Evolutionary conservation across 2,888 invertebrate genomes (phyloP), one percentile per base, ranked within the genome.

Genomic region (Eristalis arbustorum): DNA sequence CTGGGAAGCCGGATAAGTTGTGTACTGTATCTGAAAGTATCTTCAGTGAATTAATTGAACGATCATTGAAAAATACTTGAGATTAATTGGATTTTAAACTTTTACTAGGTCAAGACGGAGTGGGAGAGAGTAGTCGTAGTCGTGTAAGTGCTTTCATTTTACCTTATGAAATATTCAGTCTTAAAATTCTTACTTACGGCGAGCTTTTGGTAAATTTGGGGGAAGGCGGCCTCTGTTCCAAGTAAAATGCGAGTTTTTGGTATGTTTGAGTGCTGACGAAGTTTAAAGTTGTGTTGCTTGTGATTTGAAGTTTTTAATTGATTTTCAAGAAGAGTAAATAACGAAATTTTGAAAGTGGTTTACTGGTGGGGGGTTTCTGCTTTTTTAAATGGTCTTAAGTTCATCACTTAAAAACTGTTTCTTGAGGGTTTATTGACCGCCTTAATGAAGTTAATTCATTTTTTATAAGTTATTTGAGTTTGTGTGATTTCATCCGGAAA

Each of bases 261-360:
- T 23, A 8, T 13, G 23, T 59, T 14, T 25, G 25, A 59, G 59
- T 14, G 59, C 25, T 59, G 23, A 25, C 23, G n/a, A 23, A 59
- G 59, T 25, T 59, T 59, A 1, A 5, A 25, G 59, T 59, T 25
- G 71, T 81, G 61, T 61, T 25, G 59, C 71, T 71, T 75, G 75
- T 64, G 23, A 76, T 76, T 81, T 72, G 14, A 82, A 82, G 82
- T 71, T 82, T 62, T 71, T 76, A 82, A 82, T 82, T 82, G 71
- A 61, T 76, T 82, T 67, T 66, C 28, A 69, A 64, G 57, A 69
- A 8, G 18, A 49, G 49, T 49, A 49, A 49, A 49, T 49, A 49
- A 49, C 18, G 18, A 8, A 18, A 49, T 49, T 49, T 49, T 18
- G 18, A 49, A 49, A 49, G 18, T 5, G 18, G 42, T 4, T 1